phyloP scores from a whole-genome alignment of 2,797 vertebrate species.

The Varecia variegata region DNA sequence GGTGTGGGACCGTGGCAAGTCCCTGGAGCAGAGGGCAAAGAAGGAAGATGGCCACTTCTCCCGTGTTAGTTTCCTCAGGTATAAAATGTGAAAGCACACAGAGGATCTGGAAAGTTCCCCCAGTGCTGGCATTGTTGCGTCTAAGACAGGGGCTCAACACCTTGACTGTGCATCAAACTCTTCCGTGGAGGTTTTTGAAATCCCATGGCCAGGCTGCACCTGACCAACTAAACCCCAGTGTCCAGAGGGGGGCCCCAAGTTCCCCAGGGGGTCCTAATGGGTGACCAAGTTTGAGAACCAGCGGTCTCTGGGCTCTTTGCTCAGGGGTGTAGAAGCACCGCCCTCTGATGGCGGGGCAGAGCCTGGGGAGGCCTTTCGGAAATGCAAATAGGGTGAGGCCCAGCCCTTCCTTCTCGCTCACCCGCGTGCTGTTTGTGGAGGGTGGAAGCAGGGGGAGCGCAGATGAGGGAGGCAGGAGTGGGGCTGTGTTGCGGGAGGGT shows the following conservation, averaged over 20 bases:
- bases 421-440: neutral
- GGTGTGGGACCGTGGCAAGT: fast-evolving
- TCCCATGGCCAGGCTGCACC: neutral
- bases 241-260: neutral
- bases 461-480: no score
- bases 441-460: no score
- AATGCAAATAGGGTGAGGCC: fast-evolving
- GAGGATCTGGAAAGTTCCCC: neutral
- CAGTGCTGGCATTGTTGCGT: neutral
- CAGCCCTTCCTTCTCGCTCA: neutral
- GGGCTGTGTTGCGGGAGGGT: no score
- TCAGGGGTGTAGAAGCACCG: neutral
- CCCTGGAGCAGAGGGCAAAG: neutral
- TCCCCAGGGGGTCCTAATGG: neutral
- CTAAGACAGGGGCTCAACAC: neutral
- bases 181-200: neutral
- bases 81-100: neutral
- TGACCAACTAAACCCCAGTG: neutral
- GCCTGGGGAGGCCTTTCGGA: neutral
- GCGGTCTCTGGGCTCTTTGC: neutral
- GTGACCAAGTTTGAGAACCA: neutral
- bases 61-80: neutral
- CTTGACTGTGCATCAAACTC: fast-evolving
- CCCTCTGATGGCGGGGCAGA: neutral
- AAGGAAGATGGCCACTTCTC: neutral